Conservation (phyloP, 2,797 vertebrate species). For the Pseudomugil gertrudae region DNA sequence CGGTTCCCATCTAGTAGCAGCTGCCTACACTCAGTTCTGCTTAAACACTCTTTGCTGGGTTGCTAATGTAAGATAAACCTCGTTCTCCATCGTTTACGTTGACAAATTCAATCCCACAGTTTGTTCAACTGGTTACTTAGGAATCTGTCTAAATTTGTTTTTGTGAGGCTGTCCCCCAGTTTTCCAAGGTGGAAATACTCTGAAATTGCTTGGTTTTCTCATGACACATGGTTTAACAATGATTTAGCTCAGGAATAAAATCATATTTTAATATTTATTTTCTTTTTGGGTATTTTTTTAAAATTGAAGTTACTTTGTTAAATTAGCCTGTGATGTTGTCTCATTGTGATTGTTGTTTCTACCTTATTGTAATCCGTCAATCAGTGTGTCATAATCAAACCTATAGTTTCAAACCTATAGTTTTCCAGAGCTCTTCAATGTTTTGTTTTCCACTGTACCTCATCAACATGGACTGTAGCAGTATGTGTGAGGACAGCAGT, state of each 20-base stretch:
- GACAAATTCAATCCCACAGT: background rate
- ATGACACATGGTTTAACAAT: background rate
- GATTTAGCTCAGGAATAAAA: background rate
- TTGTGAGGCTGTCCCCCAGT: no score
- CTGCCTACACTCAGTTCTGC: background rate
- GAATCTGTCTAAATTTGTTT: background rate
- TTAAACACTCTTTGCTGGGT: background rate
- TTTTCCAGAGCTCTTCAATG: background rate
- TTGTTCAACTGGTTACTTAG: background rate
- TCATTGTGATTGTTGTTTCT: background rate
- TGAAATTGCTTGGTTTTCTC: background rate
- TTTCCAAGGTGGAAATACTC: no score
- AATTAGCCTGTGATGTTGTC: background rate
- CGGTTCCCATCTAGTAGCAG: background rate
- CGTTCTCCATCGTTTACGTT: background rate
- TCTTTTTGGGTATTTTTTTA: background rate
- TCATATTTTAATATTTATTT: background rate
- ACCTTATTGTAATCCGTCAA: no score
- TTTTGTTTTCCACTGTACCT: background rate
- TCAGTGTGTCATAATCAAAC: no score
- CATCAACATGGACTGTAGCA: background rate
- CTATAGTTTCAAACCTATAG: no score
- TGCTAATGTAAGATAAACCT: constrained; percentile 2
- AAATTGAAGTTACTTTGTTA: background rate
- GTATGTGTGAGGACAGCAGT: background rate